Evolutionary conservation across 2,888 invertebrate genomes (phyloP).

Genomic region (Rhogogaster chlorosoma): DNA sequence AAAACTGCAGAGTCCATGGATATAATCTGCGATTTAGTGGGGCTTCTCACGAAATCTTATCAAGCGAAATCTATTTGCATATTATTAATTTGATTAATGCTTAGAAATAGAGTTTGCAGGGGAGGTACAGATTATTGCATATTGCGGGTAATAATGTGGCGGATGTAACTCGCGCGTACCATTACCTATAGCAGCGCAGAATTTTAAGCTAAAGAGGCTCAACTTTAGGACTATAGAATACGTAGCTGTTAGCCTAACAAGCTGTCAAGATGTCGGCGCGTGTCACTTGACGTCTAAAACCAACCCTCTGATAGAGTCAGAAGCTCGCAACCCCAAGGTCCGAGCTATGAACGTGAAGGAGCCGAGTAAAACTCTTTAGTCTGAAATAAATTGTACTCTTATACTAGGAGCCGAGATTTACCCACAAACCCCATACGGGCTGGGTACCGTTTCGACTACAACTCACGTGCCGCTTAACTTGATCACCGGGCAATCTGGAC

Average conservation of each 20-base stretch:
- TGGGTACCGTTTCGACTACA: constrained; percentile 59
- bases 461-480: constrained; percentile 77
- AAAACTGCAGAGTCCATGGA: neutral
- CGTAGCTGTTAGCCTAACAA: constrained; percentile 74
- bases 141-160: neutral
- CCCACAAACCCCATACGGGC: neutral
- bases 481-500: constrained; percentile 77
- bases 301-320: constrained; percentile 58
- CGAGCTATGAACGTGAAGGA: neutral
- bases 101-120: neutral
- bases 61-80: neutral
- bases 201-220: constrained; percentile 49
- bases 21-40: neutral
- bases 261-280: constrained; percentile 78
- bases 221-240: constrained; percentile 52
- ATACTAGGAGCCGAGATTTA: constrained; percentile 4
- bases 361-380: constrained; percentile 39
- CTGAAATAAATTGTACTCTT: constrained; percentile 39
- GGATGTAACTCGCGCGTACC: neutral
- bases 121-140: neutral
- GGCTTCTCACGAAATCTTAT: neutral
- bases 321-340: constrained; percentile 38
- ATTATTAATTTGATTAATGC: neutral
- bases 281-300: constrained; percentile 75
- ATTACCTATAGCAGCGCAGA: constrained; percentile 6